A percentile compares a stretch with the other conserved stretches of the same genome.
Conservation (phyloP, 2,888 invertebrate species). For the Drosophila demipolita region DNA sequence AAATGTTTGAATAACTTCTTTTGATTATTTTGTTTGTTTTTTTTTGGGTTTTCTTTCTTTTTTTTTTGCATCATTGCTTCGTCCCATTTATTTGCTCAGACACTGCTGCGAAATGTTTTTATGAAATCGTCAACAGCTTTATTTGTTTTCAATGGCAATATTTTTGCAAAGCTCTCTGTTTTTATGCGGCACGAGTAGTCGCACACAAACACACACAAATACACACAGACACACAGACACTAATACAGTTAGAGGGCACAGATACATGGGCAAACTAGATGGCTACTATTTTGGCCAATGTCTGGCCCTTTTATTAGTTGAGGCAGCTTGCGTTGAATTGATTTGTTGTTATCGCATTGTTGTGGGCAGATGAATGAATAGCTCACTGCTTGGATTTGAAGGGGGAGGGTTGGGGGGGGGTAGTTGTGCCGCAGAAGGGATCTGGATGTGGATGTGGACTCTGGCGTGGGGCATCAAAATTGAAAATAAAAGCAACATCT, state of each 20-base stretch:
- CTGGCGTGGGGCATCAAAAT: constrained; percentile 71
- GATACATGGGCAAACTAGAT: constrained; percentile 59
- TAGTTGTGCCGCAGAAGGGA: constrained; percentile 19
- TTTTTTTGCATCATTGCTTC: background rate
- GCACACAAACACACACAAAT: constrained; percentile 29
- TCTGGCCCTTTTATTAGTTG: constrained; percentile 74
- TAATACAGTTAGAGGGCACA: constrained; percentile 12
- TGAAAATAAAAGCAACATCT: constrained; percentile 81
- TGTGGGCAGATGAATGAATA: constrained; percentile 67
- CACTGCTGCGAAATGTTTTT: constrained; percentile 53
- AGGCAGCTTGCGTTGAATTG: constrained; percentile 79
- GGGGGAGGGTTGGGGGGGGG: constrained; percentile 5
- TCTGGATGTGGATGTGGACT: constrained; percentile 1
- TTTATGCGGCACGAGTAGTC: constrained; percentile 15
- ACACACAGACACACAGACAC: constrained; percentile 17
- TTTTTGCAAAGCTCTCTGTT: constrained; percentile 56
- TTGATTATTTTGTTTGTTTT: constrained; percentile 1
- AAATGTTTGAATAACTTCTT: constrained; percentile 59
- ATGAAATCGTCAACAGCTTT: constrained; percentile 80
- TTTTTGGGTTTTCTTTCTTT: background rate
- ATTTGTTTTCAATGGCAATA: constrained; percentile 81
- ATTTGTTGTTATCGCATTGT: constrained; percentile 80
- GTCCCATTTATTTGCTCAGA: constrained; percentile 6
- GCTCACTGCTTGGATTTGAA: constrained; percentile 15
- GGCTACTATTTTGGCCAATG: constrained; percentile 42